Evolutionary conservation across 2,888 invertebrate species (phyloP), one percentile per base, ranked within the genome.

Genomic region (Lamellibrachia satsuma): DNA sequence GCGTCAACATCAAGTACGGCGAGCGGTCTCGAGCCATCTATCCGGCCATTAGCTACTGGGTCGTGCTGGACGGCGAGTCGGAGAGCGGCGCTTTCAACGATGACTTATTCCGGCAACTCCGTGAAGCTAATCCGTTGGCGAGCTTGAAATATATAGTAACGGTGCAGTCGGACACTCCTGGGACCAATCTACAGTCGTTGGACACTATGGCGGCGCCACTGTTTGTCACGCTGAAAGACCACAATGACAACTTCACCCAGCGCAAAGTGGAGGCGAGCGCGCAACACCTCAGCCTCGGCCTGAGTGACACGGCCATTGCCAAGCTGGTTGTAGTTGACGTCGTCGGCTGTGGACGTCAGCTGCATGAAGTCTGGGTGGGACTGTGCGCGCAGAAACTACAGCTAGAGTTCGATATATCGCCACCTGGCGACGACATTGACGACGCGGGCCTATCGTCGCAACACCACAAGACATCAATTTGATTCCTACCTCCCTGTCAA

Each of bases 331-430:
- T 75, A 15, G 75, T 75, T n/a, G 75, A 75, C 75, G 75, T 75
- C 75, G 75, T 22, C 75, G 22, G 22, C 22, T 75, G 75, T 15
- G 75, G 75, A 2, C 75, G 75, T 22, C 75, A 75, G 22, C 75
- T 75, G 75, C 75, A 75, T n/a, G 75, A 75, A 11, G 75, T 22
- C 75, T 75, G 75, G 75, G n/a, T 22, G 22, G 75, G 6, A n/a
- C 75, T 75, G 75, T 75, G 75, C 75, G 75, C 75, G 75, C 75
- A 75, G 75, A 75, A 75, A 22, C 75, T 75, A n/a, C 75, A 75
- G 22, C 75, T 75, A n/a, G 15, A 75, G 15, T 22, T 75, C n/a
- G 75, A 75, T n/a, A 15, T 75, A 22, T 75, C 75, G 4, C 75
- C 75, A 75, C 75, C 22, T 22, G 75, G n/a, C 75, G 75, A 75